Percentiles rank a stretch among this genome's conserved stretches.
Conservation (phyloP, 2,113 vertebrate species). For the Coptodon bakossiorum region DNA sequence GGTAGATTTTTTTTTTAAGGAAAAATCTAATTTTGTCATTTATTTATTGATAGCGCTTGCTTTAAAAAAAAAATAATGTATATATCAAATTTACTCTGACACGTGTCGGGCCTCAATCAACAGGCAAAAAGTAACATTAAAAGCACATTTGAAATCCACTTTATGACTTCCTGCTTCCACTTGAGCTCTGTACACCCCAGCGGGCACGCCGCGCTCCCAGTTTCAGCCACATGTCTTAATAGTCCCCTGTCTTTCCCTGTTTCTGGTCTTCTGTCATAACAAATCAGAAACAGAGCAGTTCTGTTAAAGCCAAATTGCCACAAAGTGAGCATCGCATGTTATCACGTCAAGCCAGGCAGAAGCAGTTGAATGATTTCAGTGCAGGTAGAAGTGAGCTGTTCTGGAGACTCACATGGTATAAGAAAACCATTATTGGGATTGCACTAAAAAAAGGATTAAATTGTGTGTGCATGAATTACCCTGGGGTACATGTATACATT, state of each 20-base stretch:
- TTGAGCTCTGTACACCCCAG: neutral
- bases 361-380: conserved; percentile 2
- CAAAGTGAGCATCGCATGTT: conserved; percentile 19
- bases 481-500: rapidly evolving
- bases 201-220: neutral
- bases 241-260: neutral
- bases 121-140: neutral
- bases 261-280: neutral
- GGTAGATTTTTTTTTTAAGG: neutral
- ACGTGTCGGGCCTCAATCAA: neutral
- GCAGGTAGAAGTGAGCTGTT: neutral
- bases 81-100: neutral
- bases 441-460: neutral
- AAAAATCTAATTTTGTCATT: neutral
- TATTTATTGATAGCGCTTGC: neutral
- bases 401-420: neutral
- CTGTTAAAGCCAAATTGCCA: neutral
- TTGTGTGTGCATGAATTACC: neutral
- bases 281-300: neutral
- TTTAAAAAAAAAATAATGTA: neutral
- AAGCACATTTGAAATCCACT: neutral
- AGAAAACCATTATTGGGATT: conserved; percentile 28
- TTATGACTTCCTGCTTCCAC: neutral
- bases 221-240: neutral
- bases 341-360: neutral